Percentiles rank a stretch among this genome's conserved stretches.
These are phyloP conservation scores for Panulirus ornatus DNA, from an alignment of 1,140 invertebrate genomes.

Conservation along the genomic window DNA sequence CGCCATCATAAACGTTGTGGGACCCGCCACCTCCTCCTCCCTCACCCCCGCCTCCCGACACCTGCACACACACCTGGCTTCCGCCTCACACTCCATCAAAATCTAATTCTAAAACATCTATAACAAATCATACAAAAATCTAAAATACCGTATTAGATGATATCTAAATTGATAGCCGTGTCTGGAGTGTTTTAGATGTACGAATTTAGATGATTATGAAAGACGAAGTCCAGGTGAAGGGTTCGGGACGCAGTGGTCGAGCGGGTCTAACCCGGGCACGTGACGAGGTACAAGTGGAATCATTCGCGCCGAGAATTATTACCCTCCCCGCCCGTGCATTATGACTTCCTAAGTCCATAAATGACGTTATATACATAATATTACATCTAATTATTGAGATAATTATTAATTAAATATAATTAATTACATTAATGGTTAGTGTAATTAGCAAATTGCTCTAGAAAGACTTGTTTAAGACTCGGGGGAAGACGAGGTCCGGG, in stretches of 20 bases:
- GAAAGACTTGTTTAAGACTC: no score
- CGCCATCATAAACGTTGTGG: constrained; percentile 15
- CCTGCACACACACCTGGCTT: background rate
- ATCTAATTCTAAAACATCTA: background rate
- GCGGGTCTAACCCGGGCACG: constrained; percentile 25
- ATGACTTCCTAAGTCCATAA: background rate
- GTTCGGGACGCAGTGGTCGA: constrained; percentile 35
- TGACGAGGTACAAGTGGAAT: constrained; percentile 33
- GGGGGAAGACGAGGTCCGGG: no score
- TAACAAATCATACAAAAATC: background rate
- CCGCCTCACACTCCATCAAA: background rate
- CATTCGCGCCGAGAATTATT: constrained; percentile 31
- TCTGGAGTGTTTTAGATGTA: no score
- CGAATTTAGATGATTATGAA: background rate
- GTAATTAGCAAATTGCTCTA: no score
- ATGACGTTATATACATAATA: no score
- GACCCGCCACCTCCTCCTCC: constrained; percentile 20
- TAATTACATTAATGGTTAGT: no score
- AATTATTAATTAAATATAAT: no score
- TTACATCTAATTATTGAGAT: no score
- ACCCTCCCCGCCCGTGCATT: background rate
- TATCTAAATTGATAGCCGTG: no score
- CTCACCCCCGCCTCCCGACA: background rate
- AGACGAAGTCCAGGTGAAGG: background rate
- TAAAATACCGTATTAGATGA: no score